These are phyloP conservation scores for Cecropterus lyciades DNA, from an alignment of 1,140 invertebrate genomes.

Conservation along the genomic window DNA sequence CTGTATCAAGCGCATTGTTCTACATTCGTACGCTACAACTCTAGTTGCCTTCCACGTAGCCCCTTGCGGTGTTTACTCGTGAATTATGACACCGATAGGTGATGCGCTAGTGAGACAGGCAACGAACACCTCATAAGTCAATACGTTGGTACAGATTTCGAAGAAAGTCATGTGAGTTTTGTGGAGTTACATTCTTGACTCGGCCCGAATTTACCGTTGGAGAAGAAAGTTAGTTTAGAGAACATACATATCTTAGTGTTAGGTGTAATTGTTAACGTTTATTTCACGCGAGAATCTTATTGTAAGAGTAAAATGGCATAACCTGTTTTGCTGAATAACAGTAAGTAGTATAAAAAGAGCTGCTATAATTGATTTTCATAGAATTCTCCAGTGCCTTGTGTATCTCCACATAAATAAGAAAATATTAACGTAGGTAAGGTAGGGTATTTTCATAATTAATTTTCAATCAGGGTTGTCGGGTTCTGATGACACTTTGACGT, in stretches of 20 bases:
- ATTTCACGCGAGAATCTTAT: slow-evolving; percentile 66
- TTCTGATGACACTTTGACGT: slow-evolving; percentile 9
- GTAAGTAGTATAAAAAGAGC: slow-evolving; percentile 18
- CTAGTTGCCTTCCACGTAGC: slow-evolving; percentile 63
- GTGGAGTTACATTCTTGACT: slow-evolving; percentile 52
- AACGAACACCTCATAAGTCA: slow-evolving; percentile 46
- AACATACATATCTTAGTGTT: slow-evolving; percentile 49
- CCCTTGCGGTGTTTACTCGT: slow-evolving; percentile 69
- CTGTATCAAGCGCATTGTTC: slow-evolving; percentile 44
- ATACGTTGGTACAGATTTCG: slow-evolving; percentile 45
- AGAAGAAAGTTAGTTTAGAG: slow-evolving; percentile 72
- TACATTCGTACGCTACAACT: slow-evolving; percentile 42
- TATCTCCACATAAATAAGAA: neutral
- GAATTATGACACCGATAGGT: slow-evolving; percentile 63
- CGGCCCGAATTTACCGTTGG: slow-evolving; percentile 67
- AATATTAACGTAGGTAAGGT: too few relatives aligned
- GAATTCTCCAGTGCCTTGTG: slow-evolving; percentile 14
- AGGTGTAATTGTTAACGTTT: slow-evolving; percentile 56
- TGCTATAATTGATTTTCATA: slow-evolving; percentile 21
- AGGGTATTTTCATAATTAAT: slow-evolving; percentile 14
- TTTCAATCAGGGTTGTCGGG: slow-evolving; percentile 6
- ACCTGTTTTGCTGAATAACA: slow-evolving; percentile 27
- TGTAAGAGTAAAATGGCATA: slow-evolving; percentile 42
- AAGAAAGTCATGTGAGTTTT: slow-evolving; percentile 53
- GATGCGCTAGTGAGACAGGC: slow-evolving; percentile 48